Conservation (phyloP, 2,888 invertebrate species). For the Syrphus vitripennis region DNA sequence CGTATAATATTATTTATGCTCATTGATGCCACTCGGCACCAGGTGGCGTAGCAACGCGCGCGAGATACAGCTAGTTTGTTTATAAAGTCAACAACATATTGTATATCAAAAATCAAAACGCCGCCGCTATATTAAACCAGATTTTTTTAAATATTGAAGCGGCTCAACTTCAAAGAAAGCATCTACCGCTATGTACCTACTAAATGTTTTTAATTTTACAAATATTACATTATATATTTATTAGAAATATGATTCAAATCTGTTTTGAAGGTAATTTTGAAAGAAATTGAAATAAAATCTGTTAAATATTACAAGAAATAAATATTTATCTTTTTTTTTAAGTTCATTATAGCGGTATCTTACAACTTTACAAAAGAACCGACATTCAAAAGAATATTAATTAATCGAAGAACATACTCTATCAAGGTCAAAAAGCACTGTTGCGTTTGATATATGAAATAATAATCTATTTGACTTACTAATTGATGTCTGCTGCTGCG, state of each 20-base stretch:
- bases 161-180: neutral
- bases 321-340: neutral
- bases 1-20: too few relatives aligned
- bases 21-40: too few relatives aligned
- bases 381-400: neutral
- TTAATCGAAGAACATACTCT: neutral
- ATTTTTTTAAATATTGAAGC: neutral
- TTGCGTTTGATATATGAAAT: neutral
- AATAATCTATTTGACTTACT: neutral
- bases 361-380: neutral
- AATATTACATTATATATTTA: too few relatives aligned
- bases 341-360: neutral
- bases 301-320: neutral
- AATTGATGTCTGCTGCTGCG: neutral
- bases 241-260: neutral
- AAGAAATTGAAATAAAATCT: neutral
- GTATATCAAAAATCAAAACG: too few relatives aligned
- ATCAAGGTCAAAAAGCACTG: neutral
- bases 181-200: too few relatives aligned
- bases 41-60: too few relatives aligned
- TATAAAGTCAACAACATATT: too few relatives aligned
- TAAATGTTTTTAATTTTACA: neutral
- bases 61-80: too few relatives aligned
- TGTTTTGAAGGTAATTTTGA: neutral
- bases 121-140: too few relatives aligned